These are phyloP conservation scores for Neolamprologus devosi DNA, from an alignment of 2,113 vertebrate genomes.

Conservation along the genomic window DNA sequence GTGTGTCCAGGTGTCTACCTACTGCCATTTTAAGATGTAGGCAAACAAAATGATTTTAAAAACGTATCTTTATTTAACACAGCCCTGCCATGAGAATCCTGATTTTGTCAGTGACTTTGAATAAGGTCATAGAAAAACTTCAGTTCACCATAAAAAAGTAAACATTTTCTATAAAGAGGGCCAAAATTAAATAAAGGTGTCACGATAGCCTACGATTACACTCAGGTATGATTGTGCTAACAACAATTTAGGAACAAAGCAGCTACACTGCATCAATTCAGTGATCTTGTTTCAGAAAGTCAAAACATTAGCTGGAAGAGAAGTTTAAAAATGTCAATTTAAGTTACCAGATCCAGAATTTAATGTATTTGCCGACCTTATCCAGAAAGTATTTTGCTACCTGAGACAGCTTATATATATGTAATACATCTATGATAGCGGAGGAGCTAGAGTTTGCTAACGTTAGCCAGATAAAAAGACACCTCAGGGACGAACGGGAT, in stretches of 20 bases:
- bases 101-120: neutral
- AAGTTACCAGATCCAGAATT: neutral
- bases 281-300: neutral
- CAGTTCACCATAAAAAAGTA: neutral
- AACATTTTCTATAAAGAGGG: neutral
- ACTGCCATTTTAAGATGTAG: neutral
- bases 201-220: neutral
- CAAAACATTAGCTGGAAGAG: neutral
- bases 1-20: neutral
- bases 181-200: neutral
- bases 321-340: neutral
- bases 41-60: neutral
- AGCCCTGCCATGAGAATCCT: neutral
- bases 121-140: neutral
- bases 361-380: neutral
- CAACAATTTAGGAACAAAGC: neutral
- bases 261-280: neutral
- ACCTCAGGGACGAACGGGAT: neutral
- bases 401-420: neutral
- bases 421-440: neutral
- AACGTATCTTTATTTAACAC: neutral
- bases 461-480: neutral
- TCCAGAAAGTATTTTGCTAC: neutral
- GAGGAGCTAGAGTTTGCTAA: neutral
- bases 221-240: neutral